Evolutionary conservation across 2,113 vertebrate species (phyloP), one percentile per base, ranked within the genome.

Genomic region (Ochotona curzoniae): DNA sequence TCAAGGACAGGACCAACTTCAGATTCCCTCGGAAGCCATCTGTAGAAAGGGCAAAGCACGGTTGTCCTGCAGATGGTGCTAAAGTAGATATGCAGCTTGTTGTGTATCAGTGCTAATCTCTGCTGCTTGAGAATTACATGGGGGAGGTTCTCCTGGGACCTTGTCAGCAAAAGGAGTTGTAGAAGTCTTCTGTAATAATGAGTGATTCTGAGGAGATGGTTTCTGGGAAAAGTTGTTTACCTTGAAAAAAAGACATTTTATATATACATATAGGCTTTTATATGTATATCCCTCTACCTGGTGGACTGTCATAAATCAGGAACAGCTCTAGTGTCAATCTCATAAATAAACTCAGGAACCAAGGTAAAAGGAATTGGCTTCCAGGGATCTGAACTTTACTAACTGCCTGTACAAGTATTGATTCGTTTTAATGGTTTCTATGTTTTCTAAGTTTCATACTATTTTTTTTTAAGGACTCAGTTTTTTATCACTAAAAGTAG

Each of bases 401-500:
- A 89, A 95, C 83, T 96, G 91, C 83, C 92, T 87, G 30, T 67
- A 78, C 20, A 83, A 89, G 66, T 95, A 44, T 92, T 95, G 95
- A 88, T 95, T 93, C 28, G 91, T 96, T 96, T 95, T 83, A 92
- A 93, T 96, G 85, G 63, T 93, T 74, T 95, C 91, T 87, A 47
- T 89, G 67, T 89, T 94, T 96, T 96, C 91, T 95, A 78, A 84
- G 66, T 87, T 94, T 96, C 91, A 82, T 91, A 94, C 73, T 90
- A 28, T 80, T 32, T 75, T 93, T 93, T 96, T 92, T 92, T n/a
- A 95, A 80, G 84, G 23, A 89, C 63, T 95, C 51, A 30, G 9
- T 90, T 94, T 97, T 96, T 93, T 96, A 89, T 96, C 90, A 94
- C 70, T 93, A 88, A 90, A 95, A 89, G 80, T 91, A 92, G 83